Percentiles rank a stretch among this genome's conserved stretches.
These are phyloP conservation scores for Oreocharis arfaki DNA, from an alignment of 2,113 vertebrate species.

Conservation along the genomic window DNA sequence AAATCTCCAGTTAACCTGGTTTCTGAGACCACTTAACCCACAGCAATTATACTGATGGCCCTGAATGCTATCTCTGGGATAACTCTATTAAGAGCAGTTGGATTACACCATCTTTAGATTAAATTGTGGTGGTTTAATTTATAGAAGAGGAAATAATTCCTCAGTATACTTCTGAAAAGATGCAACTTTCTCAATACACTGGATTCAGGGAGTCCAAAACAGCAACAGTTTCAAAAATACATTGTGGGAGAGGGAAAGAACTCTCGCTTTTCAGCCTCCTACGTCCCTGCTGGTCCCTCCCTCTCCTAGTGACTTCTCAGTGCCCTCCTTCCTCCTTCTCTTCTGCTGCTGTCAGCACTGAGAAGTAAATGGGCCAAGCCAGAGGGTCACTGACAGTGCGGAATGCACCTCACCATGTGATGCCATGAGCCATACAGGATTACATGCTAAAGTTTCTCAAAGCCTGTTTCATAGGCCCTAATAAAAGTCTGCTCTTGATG, in stretches of 20 bases:
- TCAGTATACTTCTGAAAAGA: background rate
- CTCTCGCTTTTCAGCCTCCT: background rate
- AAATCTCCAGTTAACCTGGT: background rate
- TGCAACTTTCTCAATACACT: background rate
- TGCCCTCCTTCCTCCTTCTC: background rate
- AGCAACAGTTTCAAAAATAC: background rate
- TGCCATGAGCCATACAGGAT: background rate
- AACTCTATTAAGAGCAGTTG: background rate
- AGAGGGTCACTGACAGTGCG: background rate
- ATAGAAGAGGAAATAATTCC: background rate
- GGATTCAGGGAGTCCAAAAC: background rate
- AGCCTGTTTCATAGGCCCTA: background rate
- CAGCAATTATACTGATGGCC: background rate
- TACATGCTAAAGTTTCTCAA: background rate
- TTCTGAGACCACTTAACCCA: background rate
- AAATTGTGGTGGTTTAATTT: background rate
- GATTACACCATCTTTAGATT: background rate
- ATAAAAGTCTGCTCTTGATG: background rate
- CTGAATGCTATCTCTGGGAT: background rate
- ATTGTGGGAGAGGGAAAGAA: background rate
- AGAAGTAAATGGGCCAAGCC: conserved; percentile 18
- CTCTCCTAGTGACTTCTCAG: background rate
- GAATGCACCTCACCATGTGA: background rate
- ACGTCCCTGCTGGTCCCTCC: background rate
- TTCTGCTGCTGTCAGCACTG: background rate